Evolutionary conservation across 2,113 vertebrate species (phyloP), one percentile per base, ranked within the genome.

Genomic region (Daboia siamensis): DNA sequence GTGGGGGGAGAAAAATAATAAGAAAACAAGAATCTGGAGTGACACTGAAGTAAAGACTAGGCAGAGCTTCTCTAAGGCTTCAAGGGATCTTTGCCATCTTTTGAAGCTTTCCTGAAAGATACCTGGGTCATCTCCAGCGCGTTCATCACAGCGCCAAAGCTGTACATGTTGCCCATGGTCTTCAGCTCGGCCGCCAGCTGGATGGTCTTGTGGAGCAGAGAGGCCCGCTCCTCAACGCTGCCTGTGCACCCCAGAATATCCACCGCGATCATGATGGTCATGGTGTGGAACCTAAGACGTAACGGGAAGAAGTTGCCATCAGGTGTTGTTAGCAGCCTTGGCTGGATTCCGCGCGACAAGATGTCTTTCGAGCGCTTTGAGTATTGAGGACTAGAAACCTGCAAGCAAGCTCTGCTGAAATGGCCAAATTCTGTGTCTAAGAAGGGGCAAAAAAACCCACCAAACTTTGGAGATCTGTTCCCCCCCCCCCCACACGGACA

Each of bases 161-260:
- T 99, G 95, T 99, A 99, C 99, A 99, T 99, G 97, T 99, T 99
- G n/a, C 99, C 99, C 98, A 99, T 97, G 94, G 97, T 99, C 94
- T 99, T 99, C 90, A 99, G 97, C 97, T 99, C 99, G 0, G 99
- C 99, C 0, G 99, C 99, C 97, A 99, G 96, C 94, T 99, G 99
- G 96, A 99, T 99, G 97, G 99, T 99, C 97, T 99, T 99, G 96
- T 99, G 98, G 24, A 99, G 98, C 61, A 99, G 98, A 1, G 98
- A 97, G 0, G 99, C 99, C 44, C 99, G 96, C 96, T 99, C 99
- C 96, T 99, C 99, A 0, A 97, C 99, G 69, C 98, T 99, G 80
- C 99, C 99, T 0, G 99, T 99, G 91, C 99, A 99, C 95, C 99
- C 99, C 91, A 99, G 97, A 94, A 99, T 98, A 95, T 99, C 99